Base-by-base conservation (phyloP, 1,140 invertebrate genomes). In the Penaeus vannamei region DNA sequence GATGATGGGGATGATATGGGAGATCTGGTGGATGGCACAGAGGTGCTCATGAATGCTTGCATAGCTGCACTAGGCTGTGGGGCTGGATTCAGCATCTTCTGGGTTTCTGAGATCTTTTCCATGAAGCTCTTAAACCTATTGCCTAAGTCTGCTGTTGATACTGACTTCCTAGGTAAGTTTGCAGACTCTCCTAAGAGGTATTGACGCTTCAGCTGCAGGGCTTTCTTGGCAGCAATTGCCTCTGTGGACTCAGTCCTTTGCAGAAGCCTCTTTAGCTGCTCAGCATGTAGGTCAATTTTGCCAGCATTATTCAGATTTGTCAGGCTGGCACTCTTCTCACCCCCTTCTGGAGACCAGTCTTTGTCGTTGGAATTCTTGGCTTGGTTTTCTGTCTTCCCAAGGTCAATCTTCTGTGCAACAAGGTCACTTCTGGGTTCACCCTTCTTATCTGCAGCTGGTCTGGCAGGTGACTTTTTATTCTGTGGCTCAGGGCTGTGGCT, bases 91-190 rank as follows among this genome's bases (percentile, higher is more conserved):
- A 98, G 92, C 87, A 97, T 93, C 92, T 98, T 98, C 92, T 98
- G 97, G 91, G 97, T 96, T 92, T 98, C 97, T 1, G 97, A 97
- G 87, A 98, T 98, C 85, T 96, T 96, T 46, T 96, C 96, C 62
- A 97, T 95, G 90, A 98, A 95, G 77, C 95, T 96, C 93, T 96
- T 95, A 76, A 98, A 94, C 92, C 96, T 96, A 2, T 96, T 96
- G 92, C 97, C 97, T 17, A 98, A 94, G 84, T 96, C 96, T 0
- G 96, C 96, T 0, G 96, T 95, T 29, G 97, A 97, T n/a, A 96
- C 96, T 0, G 96, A 97, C 92, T 97, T 97, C 91, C 96, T 86
- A 7, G 91, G 86, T 4, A 80, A 84, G 29, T 86, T 89, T 5
- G 90, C 69, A 46, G 26, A 76, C 79, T 86, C 84, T 62, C 92